Conservation (phyloP, 2,113 vertebrate species). For the Lanius collurio region DNA sequence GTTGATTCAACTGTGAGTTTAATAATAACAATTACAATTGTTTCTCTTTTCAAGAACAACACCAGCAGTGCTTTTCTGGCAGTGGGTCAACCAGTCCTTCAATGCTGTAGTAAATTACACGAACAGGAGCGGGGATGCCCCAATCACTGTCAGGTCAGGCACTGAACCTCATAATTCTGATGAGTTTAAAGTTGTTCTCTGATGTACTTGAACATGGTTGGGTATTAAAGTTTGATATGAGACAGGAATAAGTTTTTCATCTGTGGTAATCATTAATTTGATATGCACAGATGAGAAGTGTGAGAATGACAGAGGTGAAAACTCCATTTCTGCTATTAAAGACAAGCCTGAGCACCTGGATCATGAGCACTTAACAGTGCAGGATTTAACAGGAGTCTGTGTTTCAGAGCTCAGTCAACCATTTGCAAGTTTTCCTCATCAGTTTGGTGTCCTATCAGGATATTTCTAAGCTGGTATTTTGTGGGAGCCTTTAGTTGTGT, state of each 20-base stretch:
- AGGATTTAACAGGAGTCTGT: background rate
- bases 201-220: background rate
- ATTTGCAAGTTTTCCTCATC: background rate
- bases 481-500: background rate
- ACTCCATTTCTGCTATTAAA: background rate
- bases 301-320: background rate
- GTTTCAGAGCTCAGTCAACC: background rate
- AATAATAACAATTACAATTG: background rate
- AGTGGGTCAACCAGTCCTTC: conserved; percentile 99
- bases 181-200: background rate
- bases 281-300: background rate
- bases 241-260: background rate
- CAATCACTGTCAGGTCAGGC: conserved; percentile 87
- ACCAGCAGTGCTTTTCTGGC: conserved; percentile 95
- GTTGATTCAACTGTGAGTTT: background rate
- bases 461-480: background rate
- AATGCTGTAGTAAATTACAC: conserved; percentile 98
- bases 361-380: background rate
- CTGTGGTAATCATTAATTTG: background rate
- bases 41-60: conserved; percentile 81
- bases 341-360: background rate
- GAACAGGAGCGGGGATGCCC: conserved; percentile 94
- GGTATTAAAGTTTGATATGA: background rate
- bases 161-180: background rate
- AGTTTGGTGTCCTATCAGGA: background rate